These are phyloP conservation scores for Stenoptilia bipunctidactyla DNA, from an alignment of 2,888 invertebrate genomes.

Conservation along the genomic window DNA sequence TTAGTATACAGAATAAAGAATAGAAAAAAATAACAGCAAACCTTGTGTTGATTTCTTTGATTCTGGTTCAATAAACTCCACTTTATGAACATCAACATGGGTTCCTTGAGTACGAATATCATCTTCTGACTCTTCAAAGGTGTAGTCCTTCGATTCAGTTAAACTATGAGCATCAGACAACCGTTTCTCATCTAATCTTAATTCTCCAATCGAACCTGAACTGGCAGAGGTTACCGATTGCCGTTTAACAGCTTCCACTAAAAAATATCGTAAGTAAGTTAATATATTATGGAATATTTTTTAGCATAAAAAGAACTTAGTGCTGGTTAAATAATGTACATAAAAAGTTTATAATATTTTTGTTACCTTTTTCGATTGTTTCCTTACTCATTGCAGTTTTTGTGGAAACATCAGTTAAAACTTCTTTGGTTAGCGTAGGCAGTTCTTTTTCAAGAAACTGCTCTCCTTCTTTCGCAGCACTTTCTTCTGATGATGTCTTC, in stretches of 20 bases:
- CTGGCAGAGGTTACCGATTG: conserved; percentile 61
- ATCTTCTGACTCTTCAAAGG: conserved; percentile 67
- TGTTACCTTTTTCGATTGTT: conserved; percentile 36
- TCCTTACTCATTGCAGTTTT: conserved; percentile 35
- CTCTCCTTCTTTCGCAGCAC: conserved; percentile 32
- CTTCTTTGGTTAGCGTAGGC: conserved; percentile 14
- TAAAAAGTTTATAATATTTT: too few relatives aligned
- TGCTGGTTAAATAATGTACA: too few relatives aligned
- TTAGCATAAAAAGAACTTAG: background rate
- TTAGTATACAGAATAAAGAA: too few relatives aligned
- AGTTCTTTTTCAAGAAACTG: conserved; percentile 22
- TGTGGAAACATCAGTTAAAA: conserved; percentile 25
- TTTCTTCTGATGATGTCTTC: conserved; percentile 63
- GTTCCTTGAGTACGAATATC: conserved; percentile 59
- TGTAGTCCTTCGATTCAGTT: conserved; percentile 64
- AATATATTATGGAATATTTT: conserved; percentile 2
- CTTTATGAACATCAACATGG: conserved; percentile 36
- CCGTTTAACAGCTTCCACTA: conserved; percentile 41
- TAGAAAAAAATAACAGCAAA: conserved; percentile 26
- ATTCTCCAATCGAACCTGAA: conserved; percentile 51
- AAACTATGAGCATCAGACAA: conserved; percentile 61
- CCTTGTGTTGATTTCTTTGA: conserved; percentile 23
- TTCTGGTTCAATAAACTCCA: conserved; percentile 39
- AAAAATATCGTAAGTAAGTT: too few relatives aligned
- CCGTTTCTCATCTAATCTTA: conserved; percentile 58